Evolutionary conservation across 1,140 invertebrate species (phyloP), one percentile per base, ranked within the genome.

Genomic region (Calosoma granatense): DNA sequence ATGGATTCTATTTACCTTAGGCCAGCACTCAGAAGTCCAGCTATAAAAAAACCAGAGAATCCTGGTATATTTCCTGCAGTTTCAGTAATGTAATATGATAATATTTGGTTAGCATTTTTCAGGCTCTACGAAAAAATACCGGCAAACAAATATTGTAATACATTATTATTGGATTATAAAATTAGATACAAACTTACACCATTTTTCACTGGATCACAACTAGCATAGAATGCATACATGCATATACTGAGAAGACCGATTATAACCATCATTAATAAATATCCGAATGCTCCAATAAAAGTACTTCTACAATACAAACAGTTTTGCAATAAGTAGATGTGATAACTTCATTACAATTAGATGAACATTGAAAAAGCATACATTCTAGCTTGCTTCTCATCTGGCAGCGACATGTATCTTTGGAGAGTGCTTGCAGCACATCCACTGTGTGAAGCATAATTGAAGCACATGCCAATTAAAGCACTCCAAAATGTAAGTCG

Each of bases 401-500:
- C 85, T 0, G 85, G 84, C 43, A 86, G 66, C 0, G 84, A 70
- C 3, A 86, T 68, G 65, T 85, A 86, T 47, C 83, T 70, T 63
- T 86, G 87, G 57, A 81, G 82, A 85, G 80, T 89, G 60, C 79
- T 89, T 64, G 92, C 90, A 66, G 88, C 90, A 3, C 90, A 82
- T 0, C 83, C 84, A 63, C 87, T 88, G 0, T 73, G 67, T 62
- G 86, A 80, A 1, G 90, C 72, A 86, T 87, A 91, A 60, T 88
- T 90, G 60, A 90, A 75, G 21, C 83, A 78, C 1, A 87, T 88
- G 0, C 91, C 92, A 39, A 94, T 68, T 0, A 85, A 73, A 2
- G 92, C 72, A 6, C 82, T 81, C 89, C 90, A 92, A 11, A 91
- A 75, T 1, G 88, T 87, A 65, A 93, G 89, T 17, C 90, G 77